phyloP scores from a whole-genome alignment of 2,797 vertebrate genomes.

The Coracias cyanogaster region DNA sequence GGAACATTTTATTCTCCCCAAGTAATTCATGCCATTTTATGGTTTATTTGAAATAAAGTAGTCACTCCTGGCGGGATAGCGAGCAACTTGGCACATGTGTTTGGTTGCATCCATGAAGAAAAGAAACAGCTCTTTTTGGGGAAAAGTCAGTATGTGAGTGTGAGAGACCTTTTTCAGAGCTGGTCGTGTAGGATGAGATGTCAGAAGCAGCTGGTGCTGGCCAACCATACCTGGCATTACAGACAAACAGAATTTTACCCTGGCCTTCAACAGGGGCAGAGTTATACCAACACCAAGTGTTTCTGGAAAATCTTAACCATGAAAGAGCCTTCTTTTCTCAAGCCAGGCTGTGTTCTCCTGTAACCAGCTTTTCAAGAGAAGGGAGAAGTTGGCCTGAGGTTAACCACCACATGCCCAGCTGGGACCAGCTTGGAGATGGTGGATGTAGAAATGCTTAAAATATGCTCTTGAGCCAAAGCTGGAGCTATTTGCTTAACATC shows the following conservation, averaged over 20 bases:
- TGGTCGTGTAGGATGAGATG: background rate
- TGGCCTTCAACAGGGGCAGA: background rate
- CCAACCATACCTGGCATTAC: slow-evolving; percentile 22
- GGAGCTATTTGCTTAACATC: background rate
- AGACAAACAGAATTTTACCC: slow-evolving; percentile 27
- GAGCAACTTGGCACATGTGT: slow-evolving; percentile 29
- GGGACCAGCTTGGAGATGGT: background rate
- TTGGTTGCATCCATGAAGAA: background rate
- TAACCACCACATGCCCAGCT: slow-evolving; percentile 21
- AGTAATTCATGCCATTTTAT: slow-evolving; percentile 58
- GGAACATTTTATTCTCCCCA: slow-evolving; percentile 60
- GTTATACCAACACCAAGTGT: slow-evolving; percentile 32
- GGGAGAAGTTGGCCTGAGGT: slow-evolving; percentile 1
- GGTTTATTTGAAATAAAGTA: slow-evolving; percentile 66
- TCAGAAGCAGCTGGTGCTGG: slow-evolving; percentile 43
- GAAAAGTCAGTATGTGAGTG: slow-evolving; percentile 28
- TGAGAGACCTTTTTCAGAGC: slow-evolving; percentile 33
- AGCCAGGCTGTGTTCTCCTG: background rate
- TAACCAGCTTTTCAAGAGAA: background rate
- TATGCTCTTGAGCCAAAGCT: background rate
- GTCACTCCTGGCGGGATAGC: slow-evolving; percentile 32
- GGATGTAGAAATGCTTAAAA: background rate
- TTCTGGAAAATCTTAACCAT: slow-evolving; percentile 57
- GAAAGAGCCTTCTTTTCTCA: slow-evolving; percentile 50
- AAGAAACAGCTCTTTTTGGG: slow-evolving; percentile 60